Conservation (phyloP, 2,113 vertebrate species). For the Stegostoma tigrinum region DNA sequence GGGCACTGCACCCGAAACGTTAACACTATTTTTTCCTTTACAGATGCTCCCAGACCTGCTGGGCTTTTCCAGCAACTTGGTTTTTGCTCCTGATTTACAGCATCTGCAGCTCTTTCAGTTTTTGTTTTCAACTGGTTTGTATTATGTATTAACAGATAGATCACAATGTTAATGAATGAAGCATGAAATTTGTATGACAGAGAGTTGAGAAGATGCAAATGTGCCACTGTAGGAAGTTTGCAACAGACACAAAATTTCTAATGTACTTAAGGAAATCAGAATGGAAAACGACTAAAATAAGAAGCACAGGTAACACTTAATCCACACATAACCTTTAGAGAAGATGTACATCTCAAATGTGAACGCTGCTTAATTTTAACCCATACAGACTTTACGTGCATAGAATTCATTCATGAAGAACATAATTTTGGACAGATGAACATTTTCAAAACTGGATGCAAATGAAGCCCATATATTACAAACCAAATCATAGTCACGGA, state of each 20-base stretch:
- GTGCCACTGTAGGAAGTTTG: background rate
- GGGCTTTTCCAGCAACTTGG: too few relatives aligned
- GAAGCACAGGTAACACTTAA: background rate
- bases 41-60: too few relatives aligned
- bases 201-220: background rate
- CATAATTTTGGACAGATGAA: background rate
- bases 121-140: background rate
- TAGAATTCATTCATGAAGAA: background rate
- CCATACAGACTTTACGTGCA: background rate
- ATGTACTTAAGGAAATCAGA: background rate
- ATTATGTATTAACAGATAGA: background rate
- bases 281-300: background rate
- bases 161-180: background rate
- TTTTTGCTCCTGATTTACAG: too few relatives aligned
- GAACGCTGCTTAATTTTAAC: background rate
- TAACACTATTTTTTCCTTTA: too few relatives aligned
- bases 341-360: background rate
- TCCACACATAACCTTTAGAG: background rate
- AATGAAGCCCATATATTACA: background rate
- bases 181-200: background rate
- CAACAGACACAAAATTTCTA: background rate
- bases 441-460: background rate
- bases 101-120: too few relatives aligned
- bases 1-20: too few relatives aligned
- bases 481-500: background rate